phyloP scores from a whole-genome alignment of 53 echinoderm and acorn worm genomes.

The Antedon mediterranea region DNA sequence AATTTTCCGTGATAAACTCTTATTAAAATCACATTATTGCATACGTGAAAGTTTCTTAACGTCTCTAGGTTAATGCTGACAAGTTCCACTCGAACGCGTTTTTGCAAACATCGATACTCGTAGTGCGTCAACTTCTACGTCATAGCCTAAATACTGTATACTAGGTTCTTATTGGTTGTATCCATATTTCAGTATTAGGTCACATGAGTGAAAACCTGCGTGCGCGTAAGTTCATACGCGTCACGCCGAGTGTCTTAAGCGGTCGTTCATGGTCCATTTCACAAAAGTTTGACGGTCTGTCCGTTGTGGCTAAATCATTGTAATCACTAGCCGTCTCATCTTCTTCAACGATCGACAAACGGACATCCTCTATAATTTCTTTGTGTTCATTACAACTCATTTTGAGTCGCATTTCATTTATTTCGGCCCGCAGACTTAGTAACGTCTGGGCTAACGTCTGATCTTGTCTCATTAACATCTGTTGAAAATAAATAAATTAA shows the following conservation, averaged over 20 bases:
- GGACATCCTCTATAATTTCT: conserved; percentile 76
- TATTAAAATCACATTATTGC: no score
- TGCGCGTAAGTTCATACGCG: conserved; percentile 72
- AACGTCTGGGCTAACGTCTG: conserved; percentile 79
- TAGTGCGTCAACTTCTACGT: no score
- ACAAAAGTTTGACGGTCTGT: conserved; percentile 17
- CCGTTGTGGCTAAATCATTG: conserved; percentile 14
- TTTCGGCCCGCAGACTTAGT: conserved; percentile 66
- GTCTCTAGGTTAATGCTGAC: no score
- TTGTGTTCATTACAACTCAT: conserved; percentile 63
- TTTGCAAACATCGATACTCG: no score
- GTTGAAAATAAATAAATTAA: background rate
- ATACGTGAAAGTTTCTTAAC: no score
- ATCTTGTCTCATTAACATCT: conserved; percentile 84
- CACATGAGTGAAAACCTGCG: conserved; percentile 55
- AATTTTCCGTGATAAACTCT: no score
- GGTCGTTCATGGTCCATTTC: background rate
- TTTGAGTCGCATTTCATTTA: conserved; percentile 69
- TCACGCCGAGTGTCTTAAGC: conserved; percentile 81
- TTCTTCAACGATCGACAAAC: conserved; percentile 69
- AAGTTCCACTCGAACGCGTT: no score
- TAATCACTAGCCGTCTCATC: conserved; percentile 42
- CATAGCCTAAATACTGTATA: no score
- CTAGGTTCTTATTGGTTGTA: no score
- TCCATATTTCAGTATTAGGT: background rate